Percentiles rank a stretch among this genome's conserved stretches.
Evolutionary conservation across 2,797 vertebrate genomes (phyloP).

Genomic region (Rhynchotus rufescens): DNA sequence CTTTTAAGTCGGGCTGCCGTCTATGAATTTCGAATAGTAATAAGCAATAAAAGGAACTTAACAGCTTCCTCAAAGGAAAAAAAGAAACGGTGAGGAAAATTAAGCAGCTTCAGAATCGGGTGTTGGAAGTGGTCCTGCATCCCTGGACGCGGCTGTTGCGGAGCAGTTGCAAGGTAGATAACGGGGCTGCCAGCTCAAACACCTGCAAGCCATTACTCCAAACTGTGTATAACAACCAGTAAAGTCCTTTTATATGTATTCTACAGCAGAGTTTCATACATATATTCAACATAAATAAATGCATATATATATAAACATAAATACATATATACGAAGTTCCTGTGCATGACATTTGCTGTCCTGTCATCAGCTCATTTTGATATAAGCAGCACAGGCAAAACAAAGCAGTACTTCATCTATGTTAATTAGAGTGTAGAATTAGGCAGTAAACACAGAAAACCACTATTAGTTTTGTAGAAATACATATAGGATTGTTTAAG

Average conservation of each 20-base stretch:
- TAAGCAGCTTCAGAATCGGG: constrained; percentile 4
- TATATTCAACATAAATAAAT: neutral
- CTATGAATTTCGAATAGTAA: constrained; percentile 33
- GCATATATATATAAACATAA: neutral
- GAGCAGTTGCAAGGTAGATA: neutral
- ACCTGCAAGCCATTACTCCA: neutral
- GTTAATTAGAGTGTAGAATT: constrained; percentile 41
- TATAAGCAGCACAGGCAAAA: constrained; percentile 34
- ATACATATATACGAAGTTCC: neutral
- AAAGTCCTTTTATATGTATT: neutral
- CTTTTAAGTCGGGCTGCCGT: constrained; percentile 30
- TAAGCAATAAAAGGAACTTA: neutral
- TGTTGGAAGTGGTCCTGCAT: neutral
- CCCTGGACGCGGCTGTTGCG: neutral
- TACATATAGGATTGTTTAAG: constrained; percentile 25
- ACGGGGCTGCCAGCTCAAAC: neutral
- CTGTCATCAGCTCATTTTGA: constrained; percentile 11
- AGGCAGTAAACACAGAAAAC: constrained; percentile 28
- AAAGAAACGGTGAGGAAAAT: neutral
- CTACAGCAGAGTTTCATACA: neutral
- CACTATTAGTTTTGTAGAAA: constrained; percentile 24
- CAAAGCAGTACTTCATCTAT: constrained; percentile 16
- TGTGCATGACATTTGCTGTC: neutral
- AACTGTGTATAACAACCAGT: neutral
- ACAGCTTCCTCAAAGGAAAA: neutral